These are phyloP conservation scores for Tetramorium simillimum DNA, from an alignment of 1,140 invertebrate species.

Conservation along the genomic window DNA sequence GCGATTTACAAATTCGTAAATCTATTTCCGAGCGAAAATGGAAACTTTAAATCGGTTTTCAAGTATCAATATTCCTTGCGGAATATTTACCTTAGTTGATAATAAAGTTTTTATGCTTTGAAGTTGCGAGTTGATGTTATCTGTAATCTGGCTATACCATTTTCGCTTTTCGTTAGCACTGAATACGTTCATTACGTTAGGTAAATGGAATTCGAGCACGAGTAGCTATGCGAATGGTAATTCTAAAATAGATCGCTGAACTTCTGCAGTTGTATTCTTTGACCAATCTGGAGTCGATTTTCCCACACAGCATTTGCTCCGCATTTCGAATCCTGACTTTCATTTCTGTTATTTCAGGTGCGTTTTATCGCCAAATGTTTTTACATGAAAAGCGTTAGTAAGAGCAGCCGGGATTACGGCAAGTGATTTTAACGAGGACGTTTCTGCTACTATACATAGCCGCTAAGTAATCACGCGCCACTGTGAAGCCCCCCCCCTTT, in stretches of 20 bases:
- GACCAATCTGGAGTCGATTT: slow-evolving; percentile 26
- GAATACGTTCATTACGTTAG: slow-evolving; percentile 13
- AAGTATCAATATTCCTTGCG: background rate
- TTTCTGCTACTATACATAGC: slow-evolving; percentile 27
- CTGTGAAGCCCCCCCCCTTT: slow-evolving; percentile 27
- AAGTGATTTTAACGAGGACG: slow-evolving; percentile 60
- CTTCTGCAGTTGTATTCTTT: slow-evolving; percentile 20
- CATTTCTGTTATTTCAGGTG: slow-evolving; percentile 54
- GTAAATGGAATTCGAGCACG: slow-evolving; percentile 1
- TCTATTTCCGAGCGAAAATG: background rate
- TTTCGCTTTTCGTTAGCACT: background rate
- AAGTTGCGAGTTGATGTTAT: background rate
- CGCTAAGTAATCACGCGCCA: slow-evolving; percentile 57
- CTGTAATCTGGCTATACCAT: slow-evolving; percentile 9
- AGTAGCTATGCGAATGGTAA: slow-evolving; percentile 2
- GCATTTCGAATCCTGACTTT: slow-evolving; percentile 27
- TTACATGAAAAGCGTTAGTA: slow-evolving; percentile 39
- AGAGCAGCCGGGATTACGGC: slow-evolving; percentile 35
- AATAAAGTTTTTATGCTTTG: background rate
- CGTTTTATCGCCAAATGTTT: slow-evolving; percentile 48
- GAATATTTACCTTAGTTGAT: background rate
- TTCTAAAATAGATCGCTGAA: slow-evolving; percentile 13
- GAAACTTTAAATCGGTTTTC: background rate
- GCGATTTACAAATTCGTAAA: background rate
- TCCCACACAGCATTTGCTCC: background rate